phyloP scores from a whole-genome alignment of 2,888 invertebrate species.

The Neoaliturus tenellus region DNA sequence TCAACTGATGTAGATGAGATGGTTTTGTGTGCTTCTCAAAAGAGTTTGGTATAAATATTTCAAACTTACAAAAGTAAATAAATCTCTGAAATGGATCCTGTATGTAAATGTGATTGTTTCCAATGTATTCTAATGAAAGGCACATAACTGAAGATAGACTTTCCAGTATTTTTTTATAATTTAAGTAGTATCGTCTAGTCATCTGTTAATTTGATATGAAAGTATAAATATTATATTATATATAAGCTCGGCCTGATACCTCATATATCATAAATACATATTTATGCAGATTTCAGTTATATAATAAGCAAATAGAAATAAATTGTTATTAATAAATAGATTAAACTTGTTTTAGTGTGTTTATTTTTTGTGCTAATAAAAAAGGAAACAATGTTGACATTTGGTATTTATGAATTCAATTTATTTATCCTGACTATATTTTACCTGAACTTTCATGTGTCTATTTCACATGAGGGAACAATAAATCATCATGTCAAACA shows the following conservation, averaged over 20 bases:
- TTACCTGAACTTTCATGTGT: too few relatives aligned
- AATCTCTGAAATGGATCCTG: neutral
- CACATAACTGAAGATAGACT: constrained; percentile 21
- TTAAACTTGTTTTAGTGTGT: constrained; percentile 60
- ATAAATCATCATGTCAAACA: too few relatives aligned
- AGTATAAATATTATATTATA: constrained; percentile 41
- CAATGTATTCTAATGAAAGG: neutral
- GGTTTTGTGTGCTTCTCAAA: neutral
- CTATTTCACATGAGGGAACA: too few relatives aligned
- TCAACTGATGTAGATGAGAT: neutral
- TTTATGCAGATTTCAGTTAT: constrained; percentile 51
- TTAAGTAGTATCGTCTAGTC: constrained; percentile 49
- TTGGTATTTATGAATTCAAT: constrained; percentile 15
- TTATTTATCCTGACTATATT: neutral
- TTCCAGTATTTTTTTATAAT: constrained; percentile 42
- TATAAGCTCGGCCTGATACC: constrained; percentile 51
- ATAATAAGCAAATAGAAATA: constrained; percentile 40
- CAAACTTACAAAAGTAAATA: neutral
- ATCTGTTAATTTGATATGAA: constrained; percentile 39
- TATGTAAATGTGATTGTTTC: neutral
- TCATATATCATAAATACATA: constrained; percentile 50
- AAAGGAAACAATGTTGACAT: constrained; percentile 48
- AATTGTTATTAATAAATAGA: constrained; percentile 53
- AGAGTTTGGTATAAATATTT: neutral
- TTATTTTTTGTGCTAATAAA: constrained; percentile 61